phyloP scores from a whole-genome alignment of 2,113 vertebrate genomes.

The Fregetta grallaria region DNA sequence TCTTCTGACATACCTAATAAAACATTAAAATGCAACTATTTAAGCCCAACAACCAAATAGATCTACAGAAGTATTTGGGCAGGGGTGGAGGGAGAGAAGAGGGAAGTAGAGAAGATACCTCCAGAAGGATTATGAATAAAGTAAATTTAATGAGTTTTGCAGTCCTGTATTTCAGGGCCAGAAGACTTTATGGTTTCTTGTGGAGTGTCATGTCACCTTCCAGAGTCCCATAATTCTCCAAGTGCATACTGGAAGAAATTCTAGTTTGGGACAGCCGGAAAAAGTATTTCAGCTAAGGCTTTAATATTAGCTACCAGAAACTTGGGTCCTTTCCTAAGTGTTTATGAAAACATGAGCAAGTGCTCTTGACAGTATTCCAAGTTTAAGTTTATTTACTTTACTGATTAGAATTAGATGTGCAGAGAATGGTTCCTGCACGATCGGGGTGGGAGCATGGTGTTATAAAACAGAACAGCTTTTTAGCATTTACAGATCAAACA shows the following conservation, averaged over 20 bases:
- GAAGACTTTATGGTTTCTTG: not conserved
- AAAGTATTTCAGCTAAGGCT: not conserved
- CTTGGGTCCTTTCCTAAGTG: not conserved
- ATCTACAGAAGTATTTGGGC: not conserved
- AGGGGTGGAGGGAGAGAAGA: not conserved
- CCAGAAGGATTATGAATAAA: not conserved
- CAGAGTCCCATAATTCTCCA: not conserved
- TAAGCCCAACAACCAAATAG: not conserved
- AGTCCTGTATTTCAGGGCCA: not conserved
- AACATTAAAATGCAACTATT: not conserved
- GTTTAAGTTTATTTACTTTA: constrained; percentile 51
- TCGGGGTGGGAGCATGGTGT: not conserved
- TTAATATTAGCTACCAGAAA: not conserved
- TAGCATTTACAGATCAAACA: constrained; percentile 1
- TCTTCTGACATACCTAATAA: not conserved
- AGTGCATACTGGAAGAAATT: not conserved
- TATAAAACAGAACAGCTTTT: constrained; percentile 30
- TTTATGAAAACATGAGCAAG: not conserved
- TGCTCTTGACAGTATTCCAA: not conserved
- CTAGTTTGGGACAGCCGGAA: not conserved
- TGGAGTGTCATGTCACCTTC: not conserved
- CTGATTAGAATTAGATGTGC: constrained; percentile 2
- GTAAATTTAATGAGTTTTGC: not conserved
- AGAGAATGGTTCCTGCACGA: not conserved
- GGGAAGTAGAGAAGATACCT: not conserved